Evolutionary conservation across 1,140 invertebrate genomes (phyloP).

Genomic region (Gryon sp.): DNA sequence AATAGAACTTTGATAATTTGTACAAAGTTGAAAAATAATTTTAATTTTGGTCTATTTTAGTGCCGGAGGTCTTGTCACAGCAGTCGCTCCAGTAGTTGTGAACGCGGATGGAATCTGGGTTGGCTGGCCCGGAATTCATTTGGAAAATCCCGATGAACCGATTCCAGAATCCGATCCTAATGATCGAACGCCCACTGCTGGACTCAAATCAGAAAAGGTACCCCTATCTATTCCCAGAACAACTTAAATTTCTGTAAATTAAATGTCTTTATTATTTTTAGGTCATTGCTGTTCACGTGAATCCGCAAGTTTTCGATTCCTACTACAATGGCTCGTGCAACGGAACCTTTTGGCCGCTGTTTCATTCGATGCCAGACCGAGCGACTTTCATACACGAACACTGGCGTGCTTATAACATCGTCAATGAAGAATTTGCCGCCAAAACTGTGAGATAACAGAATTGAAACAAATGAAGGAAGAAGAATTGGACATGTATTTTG

Average conservation of each 20-base stretch:
- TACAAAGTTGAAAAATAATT: not conserved
- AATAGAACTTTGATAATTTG: no score
- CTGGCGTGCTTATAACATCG: slow-evolving; percentile 89
- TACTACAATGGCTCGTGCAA: slow-evolving; percentile 97
- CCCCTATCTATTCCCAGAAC: slow-evolving; percentile 35
- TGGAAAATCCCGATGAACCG: slow-evolving; percentile 85
- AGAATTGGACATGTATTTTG: not conserved
- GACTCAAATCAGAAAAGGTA: slow-evolving; percentile 89
- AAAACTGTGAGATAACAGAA: slow-evolving; percentile 84
- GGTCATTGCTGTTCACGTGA: slow-evolving; percentile 89
- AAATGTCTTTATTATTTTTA: slow-evolving; percentile 59
- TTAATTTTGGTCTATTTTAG: slow-evolving; percentile 76
- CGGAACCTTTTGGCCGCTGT: slow-evolving; percentile 94
- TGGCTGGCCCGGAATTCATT: slow-evolving; percentile 92
- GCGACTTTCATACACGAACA: slow-evolving; percentile 89
- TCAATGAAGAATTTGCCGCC: slow-evolving; percentile 90
- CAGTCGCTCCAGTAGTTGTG: slow-evolving; percentile 93
- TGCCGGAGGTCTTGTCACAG: slow-evolving; percentile 93
- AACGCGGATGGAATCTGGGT: slow-evolving; percentile 92
- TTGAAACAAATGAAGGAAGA: not conserved
- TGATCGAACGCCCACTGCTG: slow-evolving; percentile 91
- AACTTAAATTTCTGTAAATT: no score
- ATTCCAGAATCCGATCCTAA: slow-evolving; percentile 92
- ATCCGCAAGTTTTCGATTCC: slow-evolving; percentile 87
- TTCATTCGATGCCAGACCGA: slow-evolving; percentile 93